Conservation (phyloP, 2,113 vertebrate genomes). For the Ariopsis seemanni region DNA sequence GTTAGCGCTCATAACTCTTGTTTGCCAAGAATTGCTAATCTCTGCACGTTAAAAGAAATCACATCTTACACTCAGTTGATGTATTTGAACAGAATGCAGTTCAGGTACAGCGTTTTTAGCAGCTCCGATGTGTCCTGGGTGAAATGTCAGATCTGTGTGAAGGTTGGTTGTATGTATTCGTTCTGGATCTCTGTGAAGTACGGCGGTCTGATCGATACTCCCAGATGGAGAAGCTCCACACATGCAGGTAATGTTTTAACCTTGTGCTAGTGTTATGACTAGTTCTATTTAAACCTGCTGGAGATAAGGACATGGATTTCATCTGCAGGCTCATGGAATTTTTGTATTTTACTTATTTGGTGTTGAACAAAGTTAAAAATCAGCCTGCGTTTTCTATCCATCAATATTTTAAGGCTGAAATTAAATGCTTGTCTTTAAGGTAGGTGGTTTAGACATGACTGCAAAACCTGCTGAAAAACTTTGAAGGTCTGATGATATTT, state of each 20-base stretch:
- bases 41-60: background rate
- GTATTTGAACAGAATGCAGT: background rate
- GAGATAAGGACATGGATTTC: background rate
- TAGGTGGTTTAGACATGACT: background rate
- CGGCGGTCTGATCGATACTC: conserved; percentile 30
- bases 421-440: background rate
- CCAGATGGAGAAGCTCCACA: background rate
- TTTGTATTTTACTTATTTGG: background rate
- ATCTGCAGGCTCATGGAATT: background rate
- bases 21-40: background rate
- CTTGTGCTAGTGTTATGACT: conserved; percentile 6
- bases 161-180: background rate
- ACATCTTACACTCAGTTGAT: no score
- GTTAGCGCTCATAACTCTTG: background rate
- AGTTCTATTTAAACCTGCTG: background rate
- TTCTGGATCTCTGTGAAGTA: conserved; percentile 20
- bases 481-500: background rate
- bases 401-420: background rate
- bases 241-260: conserved; percentile 14
- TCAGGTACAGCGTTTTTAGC: background rate
- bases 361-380: background rate
- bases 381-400: background rate
- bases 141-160: background rate
- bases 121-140: background rate
- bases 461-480: background rate